Percentiles rank a stretch among this genome's conserved stretches.
These are phyloP conservation scores for Sebastes paucispinis DNA, from an alignment of 2,797 vertebrate species.

Conservation along the genomic window DNA sequence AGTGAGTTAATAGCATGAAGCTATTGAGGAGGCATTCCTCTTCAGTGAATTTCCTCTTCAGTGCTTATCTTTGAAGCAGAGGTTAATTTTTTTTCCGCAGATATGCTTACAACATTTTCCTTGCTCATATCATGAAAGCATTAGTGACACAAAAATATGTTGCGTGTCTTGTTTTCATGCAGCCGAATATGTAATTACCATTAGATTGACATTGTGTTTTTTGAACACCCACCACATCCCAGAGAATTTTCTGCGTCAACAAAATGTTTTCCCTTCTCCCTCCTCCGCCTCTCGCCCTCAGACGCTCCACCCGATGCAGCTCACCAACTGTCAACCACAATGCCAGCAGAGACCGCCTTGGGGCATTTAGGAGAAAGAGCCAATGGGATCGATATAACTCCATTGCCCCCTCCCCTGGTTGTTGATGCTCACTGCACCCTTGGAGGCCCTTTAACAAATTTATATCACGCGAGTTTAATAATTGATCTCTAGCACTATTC, in stretches of 20 bases:
- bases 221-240: slow-evolving; percentile 1
- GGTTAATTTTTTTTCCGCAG: not conserved
- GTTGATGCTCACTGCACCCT: slow-evolving; percentile 32
- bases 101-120: not conserved
- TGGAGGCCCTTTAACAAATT: not conserved
- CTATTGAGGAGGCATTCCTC: not conserved
- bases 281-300: not conserved
- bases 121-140: not conserved
- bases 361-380: slow-evolving; percentile 9
- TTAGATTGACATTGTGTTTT: slow-evolving; percentile 1
- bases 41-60: not conserved
- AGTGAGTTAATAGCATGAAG: not conserved
- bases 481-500: not conserved
- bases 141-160: not conserved
- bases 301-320: not conserved
- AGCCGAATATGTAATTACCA: not conserved
- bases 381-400: slow-evolving; percentile 26
- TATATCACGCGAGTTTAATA: not conserved
- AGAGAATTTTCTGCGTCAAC: not conserved
- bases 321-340: slow-evolving; percentile 12
- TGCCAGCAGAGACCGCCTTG: not conserved
- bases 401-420: slow-evolving; percentile 51
- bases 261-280: slow-evolving; percentile 3
- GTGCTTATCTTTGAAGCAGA: not conserved
- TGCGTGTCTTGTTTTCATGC: not conserved